Evolutionary conservation across 35 echinoderm and acorn worm species (phyloP).

Genomic region (Ophioderma brevispina): DNA sequence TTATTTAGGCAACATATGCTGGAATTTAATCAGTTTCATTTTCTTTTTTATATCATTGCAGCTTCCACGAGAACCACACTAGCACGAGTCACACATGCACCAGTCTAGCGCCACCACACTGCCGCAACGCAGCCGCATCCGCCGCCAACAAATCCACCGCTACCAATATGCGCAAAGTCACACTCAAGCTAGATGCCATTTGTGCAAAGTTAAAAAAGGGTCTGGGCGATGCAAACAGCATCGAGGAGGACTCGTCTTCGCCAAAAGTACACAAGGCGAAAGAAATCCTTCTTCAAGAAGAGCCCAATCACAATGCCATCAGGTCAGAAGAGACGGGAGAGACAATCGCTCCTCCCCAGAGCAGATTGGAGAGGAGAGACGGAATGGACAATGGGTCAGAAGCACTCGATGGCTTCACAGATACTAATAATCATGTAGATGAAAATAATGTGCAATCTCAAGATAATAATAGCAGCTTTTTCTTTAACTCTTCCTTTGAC

Average conservation of each 20-base stretch:
- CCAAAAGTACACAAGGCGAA: too few species aligned
- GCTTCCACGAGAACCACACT: not conserved
- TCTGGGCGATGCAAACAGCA: not conserved
- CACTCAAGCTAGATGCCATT: slow-evolving; percentile 86
- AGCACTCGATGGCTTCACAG: not conserved
- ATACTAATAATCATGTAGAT: not conserved
- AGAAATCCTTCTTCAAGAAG: not conserved
- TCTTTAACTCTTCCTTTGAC: slow-evolving; percentile 1
- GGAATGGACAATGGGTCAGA: not conserved
- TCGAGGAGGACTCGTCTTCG: not conserved
- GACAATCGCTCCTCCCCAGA: not conserved
- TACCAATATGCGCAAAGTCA: slow-evolving; percentile 79
- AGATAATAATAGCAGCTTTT: not conserved
- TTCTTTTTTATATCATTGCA: not conserved
- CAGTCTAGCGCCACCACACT: slow-evolving; percentile 15
- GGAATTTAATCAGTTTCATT: too few species aligned
- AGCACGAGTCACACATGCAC: slow-evolving; percentile 25
- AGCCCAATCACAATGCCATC: not conserved
- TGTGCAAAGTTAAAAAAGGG: slow-evolving; percentile 88
- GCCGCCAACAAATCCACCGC: not conserved
- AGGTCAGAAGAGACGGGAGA: not conserved
- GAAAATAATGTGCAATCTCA: not conserved
- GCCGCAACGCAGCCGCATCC: slow-evolving; percentile 36
- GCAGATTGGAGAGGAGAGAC: not conserved
- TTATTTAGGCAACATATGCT: too few species aligned